Conservation (phyloP, 92 coral and sea anemone species). For the Epizoanthus fatuus region DNA sequence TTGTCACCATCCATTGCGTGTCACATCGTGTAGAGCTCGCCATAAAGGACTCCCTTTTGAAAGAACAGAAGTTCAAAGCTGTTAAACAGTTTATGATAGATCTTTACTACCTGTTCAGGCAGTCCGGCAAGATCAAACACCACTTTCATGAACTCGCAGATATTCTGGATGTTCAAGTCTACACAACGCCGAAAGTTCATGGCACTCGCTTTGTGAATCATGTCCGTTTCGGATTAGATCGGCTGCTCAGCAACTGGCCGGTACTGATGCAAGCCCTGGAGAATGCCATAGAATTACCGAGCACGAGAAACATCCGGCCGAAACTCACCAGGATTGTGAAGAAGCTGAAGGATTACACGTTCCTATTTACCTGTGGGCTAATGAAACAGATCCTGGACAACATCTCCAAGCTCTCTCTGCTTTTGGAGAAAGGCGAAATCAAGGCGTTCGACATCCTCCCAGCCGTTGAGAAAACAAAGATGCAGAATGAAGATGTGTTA, state of each 20-base stretch:
- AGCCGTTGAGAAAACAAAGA: conserved; percentile 43
- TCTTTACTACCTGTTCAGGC: conserved; percentile 35
- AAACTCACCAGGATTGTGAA: conserved; percentile 42
- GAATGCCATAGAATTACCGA: conserved; percentile 34
- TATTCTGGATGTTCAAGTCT: conserved; percentile 40
- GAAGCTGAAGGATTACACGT: conserved; percentile 54
- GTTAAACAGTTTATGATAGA: conserved; percentile 39
- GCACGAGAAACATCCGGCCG: conserved; percentile 29
- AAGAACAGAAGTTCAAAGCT: conserved; percentile 35
- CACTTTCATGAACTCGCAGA: conserved; percentile 44
- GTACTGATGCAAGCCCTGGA: conserved; percentile 41
- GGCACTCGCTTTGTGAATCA: conserved; percentile 59
- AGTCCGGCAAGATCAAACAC: conserved; percentile 50
- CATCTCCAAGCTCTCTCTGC: conserved; percentile 46
- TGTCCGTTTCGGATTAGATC: conserved; percentile 50
- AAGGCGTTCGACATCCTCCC: conserved; percentile 48
- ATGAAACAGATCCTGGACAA: conserved; percentile 54
- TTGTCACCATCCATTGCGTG: conserved; percentile 49
- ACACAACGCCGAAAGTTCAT: conserved; percentile 52
- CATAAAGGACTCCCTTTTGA: conserved; percentile 42
- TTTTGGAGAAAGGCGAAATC: conserved; percentile 46
- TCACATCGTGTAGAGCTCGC: conserved; percentile 56
- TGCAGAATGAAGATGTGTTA: conserved; percentile 42
- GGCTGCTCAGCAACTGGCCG: conserved; percentile 57
- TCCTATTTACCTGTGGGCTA: conserved; percentile 31